Conservation (phyloP, 1,140 invertebrate genomes). For the Probaryconus sp. region DNA sequence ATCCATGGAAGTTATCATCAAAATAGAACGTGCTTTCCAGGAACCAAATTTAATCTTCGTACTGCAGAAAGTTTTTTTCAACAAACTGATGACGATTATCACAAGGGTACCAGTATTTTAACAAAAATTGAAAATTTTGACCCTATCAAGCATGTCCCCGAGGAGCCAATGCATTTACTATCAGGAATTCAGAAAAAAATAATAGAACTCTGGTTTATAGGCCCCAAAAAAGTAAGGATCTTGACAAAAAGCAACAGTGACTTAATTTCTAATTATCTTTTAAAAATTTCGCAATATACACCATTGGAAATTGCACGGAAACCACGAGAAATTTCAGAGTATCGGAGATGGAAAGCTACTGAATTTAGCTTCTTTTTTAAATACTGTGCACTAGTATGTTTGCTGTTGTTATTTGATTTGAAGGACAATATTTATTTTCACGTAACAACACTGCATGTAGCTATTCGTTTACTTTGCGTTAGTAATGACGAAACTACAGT, state of each 20-base stretch:
- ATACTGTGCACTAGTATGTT: slow-evolving; percentile 64
- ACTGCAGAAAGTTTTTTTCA: slow-evolving; percentile 18
- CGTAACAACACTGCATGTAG: slow-evolving; percentile 43
- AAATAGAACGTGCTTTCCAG: slow-evolving; percentile 21
- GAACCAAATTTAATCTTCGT: slow-evolving; percentile 1
- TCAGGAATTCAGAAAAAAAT: slow-evolving; percentile 12
- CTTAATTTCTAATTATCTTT: slow-evolving; percentile 2
- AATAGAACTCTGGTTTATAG: slow-evolving; percentile 11
- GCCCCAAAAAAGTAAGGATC: neutral
- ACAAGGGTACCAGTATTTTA: slow-evolving; percentile 24
- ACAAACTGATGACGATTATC: slow-evolving; percentile 14
- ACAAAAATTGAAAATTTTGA: slow-evolving; percentile 27
- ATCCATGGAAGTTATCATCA: slow-evolving; percentile 13
- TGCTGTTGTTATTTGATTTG: slow-evolving; percentile 27
- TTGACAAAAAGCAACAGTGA: neutral
- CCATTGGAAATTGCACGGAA: slow-evolving; percentile 64
- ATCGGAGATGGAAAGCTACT: slow-evolving; percentile 67
- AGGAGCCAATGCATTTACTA: slow-evolving; percentile 31
- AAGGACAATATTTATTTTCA: slow-evolving; percentile 40
- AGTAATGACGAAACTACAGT: no score
- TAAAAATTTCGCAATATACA: slow-evolving; percentile 27
- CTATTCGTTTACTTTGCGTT: slow-evolving; percentile 27
- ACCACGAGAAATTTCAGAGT: slow-evolving; percentile 52
- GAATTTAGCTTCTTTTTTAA: slow-evolving; percentile 66
- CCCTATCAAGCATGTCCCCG: slow-evolving; percentile 24